Conservation (phyloP, 2,113 vertebrate species). For the Chrysochloris asiatica region DNA sequence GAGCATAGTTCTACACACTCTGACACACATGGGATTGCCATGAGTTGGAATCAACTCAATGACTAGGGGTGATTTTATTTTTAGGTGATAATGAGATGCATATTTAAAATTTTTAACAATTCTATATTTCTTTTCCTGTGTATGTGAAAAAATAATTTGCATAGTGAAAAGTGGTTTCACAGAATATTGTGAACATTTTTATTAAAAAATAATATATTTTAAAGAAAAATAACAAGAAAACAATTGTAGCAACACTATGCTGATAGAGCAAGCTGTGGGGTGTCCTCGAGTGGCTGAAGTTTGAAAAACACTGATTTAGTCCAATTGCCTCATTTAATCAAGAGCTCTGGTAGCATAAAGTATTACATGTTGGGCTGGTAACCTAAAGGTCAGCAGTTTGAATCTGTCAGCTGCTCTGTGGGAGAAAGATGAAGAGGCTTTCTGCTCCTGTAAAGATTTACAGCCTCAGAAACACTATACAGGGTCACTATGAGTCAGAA, state of each 20-base stretch:
- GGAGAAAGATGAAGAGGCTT: too few relatives aligned
- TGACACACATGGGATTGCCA: neutral
- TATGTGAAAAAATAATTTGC: neutral
- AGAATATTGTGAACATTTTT: neutral
- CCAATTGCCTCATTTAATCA: neutral
- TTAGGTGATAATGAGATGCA: neutral
- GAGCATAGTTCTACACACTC: neutral
- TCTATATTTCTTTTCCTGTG: neutral
- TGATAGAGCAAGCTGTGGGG: neutral
- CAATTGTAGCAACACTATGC: neutral
- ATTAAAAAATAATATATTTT: neutral
- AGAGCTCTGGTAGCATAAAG: too few relatives aligned
- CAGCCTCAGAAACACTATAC: too few relatives aligned
- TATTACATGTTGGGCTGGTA: too few relatives aligned
- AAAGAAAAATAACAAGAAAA: constrained; percentile 41
- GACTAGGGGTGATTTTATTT: too few relatives aligned
- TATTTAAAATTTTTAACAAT: neutral
- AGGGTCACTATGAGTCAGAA: too few relatives aligned
- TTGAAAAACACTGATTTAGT: neutral
- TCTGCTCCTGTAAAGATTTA: too few relatives aligned
- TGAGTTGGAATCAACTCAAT: too few relatives aligned
- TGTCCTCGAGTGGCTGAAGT: neutral
- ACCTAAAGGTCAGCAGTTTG: too few relatives aligned
- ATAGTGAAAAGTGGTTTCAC: neutral
- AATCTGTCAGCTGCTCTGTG: too few relatives aligned